Percentiles rank a stretch among this genome's conserved stretches.
Evolutionary conservation across 2,797 vertebrate species (phyloP).

Genomic region (Thamnophis elegans): DNA sequence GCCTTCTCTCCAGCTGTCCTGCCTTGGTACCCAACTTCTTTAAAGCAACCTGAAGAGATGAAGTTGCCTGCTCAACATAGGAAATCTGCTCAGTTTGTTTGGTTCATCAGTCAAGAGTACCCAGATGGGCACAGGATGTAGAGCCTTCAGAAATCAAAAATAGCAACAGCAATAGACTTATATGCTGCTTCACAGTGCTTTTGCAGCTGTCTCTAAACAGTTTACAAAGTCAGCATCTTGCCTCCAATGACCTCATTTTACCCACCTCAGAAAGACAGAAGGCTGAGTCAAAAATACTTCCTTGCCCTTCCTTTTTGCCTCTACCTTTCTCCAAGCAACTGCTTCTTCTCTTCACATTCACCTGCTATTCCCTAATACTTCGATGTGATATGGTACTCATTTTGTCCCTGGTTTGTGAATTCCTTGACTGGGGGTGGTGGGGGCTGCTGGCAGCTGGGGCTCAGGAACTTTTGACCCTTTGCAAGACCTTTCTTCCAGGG

Average conservation of each 20-base stretch:
- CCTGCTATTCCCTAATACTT: fast-evolving
- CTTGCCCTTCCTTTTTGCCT: not conserved
- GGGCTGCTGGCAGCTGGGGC: not conserved
- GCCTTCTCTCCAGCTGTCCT: not conserved
- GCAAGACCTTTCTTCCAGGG: not conserved
- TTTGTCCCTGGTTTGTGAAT: not conserved
- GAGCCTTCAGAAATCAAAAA: not conserved
- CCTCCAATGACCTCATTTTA: not conserved
- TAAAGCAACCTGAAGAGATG: not conserved
- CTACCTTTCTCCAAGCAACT: not conserved
- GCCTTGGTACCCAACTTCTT: not conserved
- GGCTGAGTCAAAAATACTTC: not conserved
- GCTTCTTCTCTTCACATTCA: too few relatives aligned
- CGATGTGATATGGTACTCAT: not conserved
- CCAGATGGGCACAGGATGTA: not conserved
- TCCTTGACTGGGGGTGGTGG: not conserved
- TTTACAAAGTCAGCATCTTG: not conserved
- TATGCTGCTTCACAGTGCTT: not conserved
- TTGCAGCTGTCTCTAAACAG: not conserved
- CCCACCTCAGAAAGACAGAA: not conserved
- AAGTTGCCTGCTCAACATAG: not conserved
- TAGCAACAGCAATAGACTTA: not conserved
- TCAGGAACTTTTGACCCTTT: too few relatives aligned
- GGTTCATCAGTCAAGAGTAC: not conserved
- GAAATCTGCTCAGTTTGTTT: not conserved